phyloP scores from a whole-genome alignment of 2,888 invertebrate genomes.

The Lithophane socia region DNA sequence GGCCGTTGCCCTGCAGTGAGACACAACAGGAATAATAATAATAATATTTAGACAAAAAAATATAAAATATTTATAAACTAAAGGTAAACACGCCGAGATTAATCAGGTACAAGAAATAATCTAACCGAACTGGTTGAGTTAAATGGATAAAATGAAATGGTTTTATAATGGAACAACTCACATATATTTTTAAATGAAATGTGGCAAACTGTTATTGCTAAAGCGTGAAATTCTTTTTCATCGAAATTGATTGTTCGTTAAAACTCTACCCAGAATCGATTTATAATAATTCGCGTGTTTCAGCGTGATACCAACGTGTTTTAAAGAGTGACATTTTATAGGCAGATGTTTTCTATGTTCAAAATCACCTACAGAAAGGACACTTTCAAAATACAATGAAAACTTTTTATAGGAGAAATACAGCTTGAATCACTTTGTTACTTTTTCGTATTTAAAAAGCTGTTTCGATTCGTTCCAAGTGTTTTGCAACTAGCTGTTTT shows the following conservation, averaged over 20 bases:
- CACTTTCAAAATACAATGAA: background rate
- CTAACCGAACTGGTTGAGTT: background rate
- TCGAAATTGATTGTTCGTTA: background rate
- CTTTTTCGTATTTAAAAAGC: constrained; percentile 56
- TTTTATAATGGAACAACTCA: background rate
- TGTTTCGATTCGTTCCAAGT: constrained; percentile 52
- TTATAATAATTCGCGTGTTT: background rate
- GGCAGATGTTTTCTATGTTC: background rate
- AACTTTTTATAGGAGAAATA: constrained; percentile 6
- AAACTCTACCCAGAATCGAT: background rate
- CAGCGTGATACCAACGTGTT: too few relatives aligned
- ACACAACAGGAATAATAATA: background rate
- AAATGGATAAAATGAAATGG: background rate
- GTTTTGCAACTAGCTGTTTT: constrained; percentile 57
- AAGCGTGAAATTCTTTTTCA: background rate
- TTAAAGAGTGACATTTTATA: background rate
- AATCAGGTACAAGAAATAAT: background rate
- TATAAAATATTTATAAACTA: too few relatives aligned
- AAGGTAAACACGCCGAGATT: background rate
- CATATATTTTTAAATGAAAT: background rate
- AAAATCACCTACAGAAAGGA: background rate
- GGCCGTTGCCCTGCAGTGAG: background rate
- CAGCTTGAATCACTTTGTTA: constrained; percentile 14
- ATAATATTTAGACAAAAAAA: background rate
- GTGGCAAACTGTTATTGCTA: background rate